Evolutionary conservation across 1,140 invertebrate species (phyloP).

Genomic region (Charaxes varanes): DNA sequence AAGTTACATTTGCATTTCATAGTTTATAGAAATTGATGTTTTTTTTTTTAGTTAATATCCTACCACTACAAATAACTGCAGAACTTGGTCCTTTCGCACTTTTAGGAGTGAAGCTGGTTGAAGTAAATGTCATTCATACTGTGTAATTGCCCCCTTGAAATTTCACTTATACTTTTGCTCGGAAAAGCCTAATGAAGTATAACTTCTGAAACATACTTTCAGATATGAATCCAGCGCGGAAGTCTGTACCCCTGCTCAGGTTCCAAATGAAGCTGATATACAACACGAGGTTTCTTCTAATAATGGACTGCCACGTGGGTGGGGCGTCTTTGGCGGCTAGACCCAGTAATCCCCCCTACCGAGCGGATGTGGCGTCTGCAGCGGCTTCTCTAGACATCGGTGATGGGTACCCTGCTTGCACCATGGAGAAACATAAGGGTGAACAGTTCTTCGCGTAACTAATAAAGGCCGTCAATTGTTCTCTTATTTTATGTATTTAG

Average conservation of each 20-base stretch:
- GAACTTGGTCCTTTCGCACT: too few relatives aligned
- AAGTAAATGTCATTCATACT: too few relatives aligned
- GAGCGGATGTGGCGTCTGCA: slow-evolving; percentile 24
- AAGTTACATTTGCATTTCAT: too few relatives aligned
- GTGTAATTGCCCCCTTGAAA: too few relatives aligned
- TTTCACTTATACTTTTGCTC: not conserved
- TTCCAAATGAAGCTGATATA: slow-evolving; percentile 44
- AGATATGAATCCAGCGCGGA: slow-evolving; percentile 35
- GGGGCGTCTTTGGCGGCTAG: slow-evolving; percentile 30
- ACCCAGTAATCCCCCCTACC: slow-evolving; percentile 14
- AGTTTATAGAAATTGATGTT: too few relatives aligned
- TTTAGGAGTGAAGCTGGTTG: too few relatives aligned
- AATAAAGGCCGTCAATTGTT: not conserved
- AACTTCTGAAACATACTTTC: too few relatives aligned
- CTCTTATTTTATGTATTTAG: too few relatives aligned
- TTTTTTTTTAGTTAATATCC: too few relatives aligned
- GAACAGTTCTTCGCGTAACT: slow-evolving; percentile 23
- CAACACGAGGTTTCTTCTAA: slow-evolving; percentile 37
- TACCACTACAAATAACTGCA: too few relatives aligned
- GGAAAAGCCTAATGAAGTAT: not conserved
- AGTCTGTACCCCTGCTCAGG: slow-evolving; percentile 34
- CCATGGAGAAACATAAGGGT: slow-evolving; percentile 30
- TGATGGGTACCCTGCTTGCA: slow-evolving; percentile 35
- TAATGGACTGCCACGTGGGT: slow-evolving; percentile 42
- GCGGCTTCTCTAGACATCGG: slow-evolving; percentile 26